phyloP scores from a whole-genome alignment of 2,888 invertebrate genomes.

The Acleris literana region DNA sequence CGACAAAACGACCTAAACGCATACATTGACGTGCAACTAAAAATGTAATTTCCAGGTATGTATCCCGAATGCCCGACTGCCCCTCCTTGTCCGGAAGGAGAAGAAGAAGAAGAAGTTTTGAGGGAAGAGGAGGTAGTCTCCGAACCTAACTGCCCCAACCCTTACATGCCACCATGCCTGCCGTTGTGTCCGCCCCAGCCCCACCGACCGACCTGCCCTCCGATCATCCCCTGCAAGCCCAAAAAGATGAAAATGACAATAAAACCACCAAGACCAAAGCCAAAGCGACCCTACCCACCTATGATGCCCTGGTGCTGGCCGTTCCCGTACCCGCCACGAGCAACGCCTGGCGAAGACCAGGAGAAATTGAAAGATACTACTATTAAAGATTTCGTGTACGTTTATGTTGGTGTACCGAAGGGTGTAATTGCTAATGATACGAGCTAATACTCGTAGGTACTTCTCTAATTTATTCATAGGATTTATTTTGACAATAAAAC shows the following conservation, averaged over 20 bases:
- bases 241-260: not conserved
- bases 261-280: not conserved
- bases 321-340: too few relatives aligned
- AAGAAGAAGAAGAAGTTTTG: not conserved
- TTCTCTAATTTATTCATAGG: too few relatives aligned
- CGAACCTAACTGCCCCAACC: too few relatives aligned
- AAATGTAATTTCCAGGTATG: not conserved
- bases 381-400: conserved; percentile 9
- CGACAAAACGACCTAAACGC: too few relatives aligned
- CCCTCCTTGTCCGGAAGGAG: not conserved
- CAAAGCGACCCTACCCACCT: not conserved
- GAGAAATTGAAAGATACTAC: not conserved
- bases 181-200: not conserved
- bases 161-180: not conserved
- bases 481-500: too few relatives aligned
- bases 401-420: conserved; percentile 15
- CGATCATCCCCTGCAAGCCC: not conserved
- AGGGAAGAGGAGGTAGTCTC: not conserved
- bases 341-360: not conserved
- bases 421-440: not conserved
- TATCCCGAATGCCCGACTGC: not conserved
- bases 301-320: too few relatives aligned
- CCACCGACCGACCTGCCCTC: not conserved
- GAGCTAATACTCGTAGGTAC: too few relatives aligned
- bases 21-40: not conserved